A percentile compares a stretch with the other conserved stretches of the same genome.
These are phyloP conservation scores for Calliopsis andreniformis DNA, from an alignment of 1,140 invertebrate genomes.

Conservation along the genomic window DNA sequence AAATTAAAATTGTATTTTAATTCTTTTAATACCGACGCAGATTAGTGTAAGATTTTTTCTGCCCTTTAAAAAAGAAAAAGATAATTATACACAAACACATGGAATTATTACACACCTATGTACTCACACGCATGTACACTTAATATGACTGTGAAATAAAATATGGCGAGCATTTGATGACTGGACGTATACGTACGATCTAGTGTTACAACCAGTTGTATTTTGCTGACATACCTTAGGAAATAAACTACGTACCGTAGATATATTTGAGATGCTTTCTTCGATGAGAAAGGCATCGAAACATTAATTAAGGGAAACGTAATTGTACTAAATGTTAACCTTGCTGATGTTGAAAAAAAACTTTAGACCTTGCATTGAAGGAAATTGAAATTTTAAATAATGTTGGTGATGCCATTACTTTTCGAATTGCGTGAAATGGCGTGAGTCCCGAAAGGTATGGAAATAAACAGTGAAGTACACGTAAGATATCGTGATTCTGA, in stretches of 20 bases:
- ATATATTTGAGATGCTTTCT: not conserved
- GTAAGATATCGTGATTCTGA: not conserved
- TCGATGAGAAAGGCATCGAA: not conserved
- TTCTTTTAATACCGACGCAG: not conserved
- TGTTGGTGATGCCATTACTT: constrained; percentile 23
- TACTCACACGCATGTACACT: constrained; percentile 18
- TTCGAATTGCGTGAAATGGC: not conserved
- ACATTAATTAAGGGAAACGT: not conserved
- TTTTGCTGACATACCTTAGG: constrained; percentile 21
- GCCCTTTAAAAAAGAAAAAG: constrained; percentile 3
- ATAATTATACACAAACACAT: not conserved
- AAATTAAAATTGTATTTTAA: not conserved
- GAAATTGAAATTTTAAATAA: constrained; percentile 11
- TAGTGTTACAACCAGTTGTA: constrained; percentile 23
- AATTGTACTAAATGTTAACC: constrained; percentile 35
- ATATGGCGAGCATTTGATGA: constrained; percentile 60
- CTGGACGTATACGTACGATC: constrained; percentile 41
- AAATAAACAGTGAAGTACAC: not conserved
- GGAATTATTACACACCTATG: not conserved
- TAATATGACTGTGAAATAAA: constrained; percentile 38
- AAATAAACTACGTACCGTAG: not conserved
- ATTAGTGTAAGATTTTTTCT: no score
- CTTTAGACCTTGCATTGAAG: not conserved
- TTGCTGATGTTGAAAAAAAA: constrained; percentile 6
- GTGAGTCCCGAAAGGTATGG: not conserved